These are phyloP conservation scores for Tetramorium parvispinum DNA, from an alignment of 1,140 invertebrate species.

Conservation along the genomic window DNA sequence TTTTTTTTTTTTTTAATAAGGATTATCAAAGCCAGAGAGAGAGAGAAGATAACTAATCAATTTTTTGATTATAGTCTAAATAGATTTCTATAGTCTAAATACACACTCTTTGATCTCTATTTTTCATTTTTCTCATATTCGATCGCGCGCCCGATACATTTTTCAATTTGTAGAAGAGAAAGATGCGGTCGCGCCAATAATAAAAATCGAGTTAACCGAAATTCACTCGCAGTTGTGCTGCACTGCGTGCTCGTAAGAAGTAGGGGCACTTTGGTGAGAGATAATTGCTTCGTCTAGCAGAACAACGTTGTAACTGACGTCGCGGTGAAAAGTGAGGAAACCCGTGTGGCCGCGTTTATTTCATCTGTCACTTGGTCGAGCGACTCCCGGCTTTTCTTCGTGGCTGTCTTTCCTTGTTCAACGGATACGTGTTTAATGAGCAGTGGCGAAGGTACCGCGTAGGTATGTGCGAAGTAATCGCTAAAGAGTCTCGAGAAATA, in stretches of 20 bases:
- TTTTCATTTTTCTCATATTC: constrained; percentile 42
- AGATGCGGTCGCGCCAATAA: constrained; percentile 50
- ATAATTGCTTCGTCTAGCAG: constrained; percentile 72
- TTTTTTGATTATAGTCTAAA: neutral
- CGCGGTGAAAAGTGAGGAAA: constrained; percentile 70
- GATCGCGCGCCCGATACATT: constrained; percentile 9
- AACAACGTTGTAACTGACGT: constrained; percentile 75
- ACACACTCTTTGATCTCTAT: constrained; percentile 13
- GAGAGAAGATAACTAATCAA: neutral
- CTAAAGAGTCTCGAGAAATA: neutral
- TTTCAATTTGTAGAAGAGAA: constrained; percentile 42
- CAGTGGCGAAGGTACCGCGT: neutral
- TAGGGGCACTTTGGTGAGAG: constrained; percentile 66
- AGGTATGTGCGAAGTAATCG: neutral
- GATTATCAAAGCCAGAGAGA: neutral
- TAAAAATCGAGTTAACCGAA: constrained; percentile 61
- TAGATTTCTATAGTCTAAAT: constrained; percentile 6
- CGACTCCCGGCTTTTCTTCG: constrained; percentile 28
- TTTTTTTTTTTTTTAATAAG: neutral
- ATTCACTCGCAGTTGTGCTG: constrained; percentile 28
- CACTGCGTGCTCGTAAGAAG: constrained; percentile 17
- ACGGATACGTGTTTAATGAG: constrained; percentile 40
- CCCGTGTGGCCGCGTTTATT: constrained; percentile 64
- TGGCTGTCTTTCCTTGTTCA: constrained; percentile 55
- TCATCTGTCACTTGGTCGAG: constrained; percentile 56